These are phyloP conservation scores for Rhinogobio ventralis DNA, from an alignment of 2,797 vertebrate species.

Conservation along the genomic window DNA sequence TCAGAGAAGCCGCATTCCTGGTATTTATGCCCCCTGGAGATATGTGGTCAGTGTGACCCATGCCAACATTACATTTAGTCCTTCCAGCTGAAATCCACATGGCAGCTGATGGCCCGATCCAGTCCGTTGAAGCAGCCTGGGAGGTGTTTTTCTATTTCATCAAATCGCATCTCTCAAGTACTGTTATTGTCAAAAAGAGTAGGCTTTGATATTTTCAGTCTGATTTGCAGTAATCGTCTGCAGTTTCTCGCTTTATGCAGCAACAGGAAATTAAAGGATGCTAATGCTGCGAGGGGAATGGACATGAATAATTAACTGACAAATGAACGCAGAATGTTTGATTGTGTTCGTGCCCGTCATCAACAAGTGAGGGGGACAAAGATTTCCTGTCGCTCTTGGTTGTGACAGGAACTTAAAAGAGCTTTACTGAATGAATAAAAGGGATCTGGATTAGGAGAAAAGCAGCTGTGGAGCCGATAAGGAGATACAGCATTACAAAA, in stretches of 20 bases:
- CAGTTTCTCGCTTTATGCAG: conserved; percentile 7
- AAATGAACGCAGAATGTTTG: conserved; percentile 9
- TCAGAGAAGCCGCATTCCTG: conserved; percentile 53
- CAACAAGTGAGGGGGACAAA: conserved; percentile 12
- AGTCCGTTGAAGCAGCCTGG: not conserved
- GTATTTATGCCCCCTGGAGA: conserved; percentile 63
- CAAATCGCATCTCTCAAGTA: not conserved
- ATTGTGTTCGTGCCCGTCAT: conserved; percentile 5
- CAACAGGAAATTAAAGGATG: conserved; percentile 22
- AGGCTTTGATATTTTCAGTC: conserved; percentile 21
- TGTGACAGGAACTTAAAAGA: conserved; percentile 9
- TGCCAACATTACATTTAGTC: conserved; percentile 15
- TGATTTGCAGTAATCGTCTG: not conserved
- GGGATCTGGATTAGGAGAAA: conserved; percentile 14
- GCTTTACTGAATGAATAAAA: conserved; percentile 27
- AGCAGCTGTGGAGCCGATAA: conserved; percentile 14
- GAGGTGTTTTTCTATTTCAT: conserved; percentile 15
- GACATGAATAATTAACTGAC: conserved; percentile 36
- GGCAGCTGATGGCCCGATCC: not conserved
- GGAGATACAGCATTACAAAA: conserved; percentile 5
- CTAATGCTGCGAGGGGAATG: conserved; percentile 26
- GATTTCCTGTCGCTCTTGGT: not conserved
- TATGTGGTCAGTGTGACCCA: conserved; percentile 58
- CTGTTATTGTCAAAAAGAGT: conserved; percentile 7
- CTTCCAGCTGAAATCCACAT: not conserved